Conservation (phyloP, 2,797 vertebrate genomes). For the Eulemur coronatus region DNA sequence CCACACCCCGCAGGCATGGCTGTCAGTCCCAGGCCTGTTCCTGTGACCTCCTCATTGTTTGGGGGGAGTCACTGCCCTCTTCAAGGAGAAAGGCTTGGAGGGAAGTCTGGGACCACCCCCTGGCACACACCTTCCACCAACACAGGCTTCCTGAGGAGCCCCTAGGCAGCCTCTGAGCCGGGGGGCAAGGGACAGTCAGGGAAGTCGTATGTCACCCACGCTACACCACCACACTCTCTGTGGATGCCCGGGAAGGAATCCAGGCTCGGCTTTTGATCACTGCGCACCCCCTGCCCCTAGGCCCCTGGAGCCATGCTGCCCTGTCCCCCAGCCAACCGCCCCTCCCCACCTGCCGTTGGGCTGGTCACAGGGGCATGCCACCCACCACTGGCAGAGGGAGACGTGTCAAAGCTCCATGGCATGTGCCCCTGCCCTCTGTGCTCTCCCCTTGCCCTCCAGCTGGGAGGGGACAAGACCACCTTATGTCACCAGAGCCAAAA, state of each 20-base stretch:
- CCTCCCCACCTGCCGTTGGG: background rate
- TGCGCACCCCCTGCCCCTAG: background rate
- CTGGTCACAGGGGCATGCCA: background rate
- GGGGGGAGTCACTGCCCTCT: background rate
- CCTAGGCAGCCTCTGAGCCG: background rate
- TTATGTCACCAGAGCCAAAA: background rate
- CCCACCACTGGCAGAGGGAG: background rate
- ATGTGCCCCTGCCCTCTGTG: background rate
- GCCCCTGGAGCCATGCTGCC: background rate
- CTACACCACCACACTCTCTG: background rate
- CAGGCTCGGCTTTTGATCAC: background rate
- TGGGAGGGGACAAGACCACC: background rate
- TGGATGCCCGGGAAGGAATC: background rate
- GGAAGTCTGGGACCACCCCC: background rate
- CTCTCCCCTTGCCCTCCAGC: background rate
- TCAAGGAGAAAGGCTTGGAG: background rate
- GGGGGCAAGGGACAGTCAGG: slow-evolving; percentile 27
- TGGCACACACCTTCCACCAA: background rate
- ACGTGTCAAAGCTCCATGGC: background rate
- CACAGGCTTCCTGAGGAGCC: background rate
- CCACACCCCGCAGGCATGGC: background rate
- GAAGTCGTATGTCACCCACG: background rate
- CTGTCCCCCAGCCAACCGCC: background rate
- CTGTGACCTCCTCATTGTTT: background rate
- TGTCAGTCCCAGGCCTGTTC: background rate